Base-by-base conservation (phyloP, 2,113 vertebrate species). In the Pachypanchax playfairii region DNA sequence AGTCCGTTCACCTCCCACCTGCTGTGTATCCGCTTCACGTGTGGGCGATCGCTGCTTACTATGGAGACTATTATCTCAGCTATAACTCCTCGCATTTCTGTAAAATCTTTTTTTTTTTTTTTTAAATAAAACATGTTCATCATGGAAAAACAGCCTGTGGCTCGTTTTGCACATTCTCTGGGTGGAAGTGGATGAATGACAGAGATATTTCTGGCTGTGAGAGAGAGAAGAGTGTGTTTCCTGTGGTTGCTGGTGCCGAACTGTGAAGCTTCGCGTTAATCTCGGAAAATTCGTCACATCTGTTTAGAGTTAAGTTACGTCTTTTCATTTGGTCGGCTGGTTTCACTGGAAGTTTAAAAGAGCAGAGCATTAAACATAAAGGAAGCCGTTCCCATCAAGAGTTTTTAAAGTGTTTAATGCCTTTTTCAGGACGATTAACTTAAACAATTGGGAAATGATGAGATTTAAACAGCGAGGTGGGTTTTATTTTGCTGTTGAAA, bases 1-100 rank as follows among this genome's bases (percentile, higher is more conserved):
- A 73, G 64, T 70, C 73, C 74, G 66, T 77, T 82, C 77, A 84
- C 78, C 87, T 88, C 87, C 87, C 84, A 88, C 87, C 66, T 75
- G 71, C 76, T 84, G 69, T 78, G 77, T 82, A 43, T 70, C 55
- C 73, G 73, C 70, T 59, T 43, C 20, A 49, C 56, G 67, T 65
- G 87, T 88, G 84, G 87, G 87, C 77, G 83, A 84, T 72, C 70
- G 33, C 38, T 3, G 17, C 81, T 85, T 79, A 74, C 79, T 82
- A 67, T 78, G 73, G 81, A 87, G 79, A 87, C 74, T 75, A 65
- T 85, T 85, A 80, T 80, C 78, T 80, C 73, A 55, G 65, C 73
- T 68, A 73, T 77, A 79, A 75, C 51, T 75, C 79, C 70, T 70
- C 62, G 52, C 48, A n/a, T 82, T 73, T 46, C 42, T 60, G 64